Base-by-base conservation (phyloP, 2,888 invertebrate species). In the Plebejus argus region DNA sequence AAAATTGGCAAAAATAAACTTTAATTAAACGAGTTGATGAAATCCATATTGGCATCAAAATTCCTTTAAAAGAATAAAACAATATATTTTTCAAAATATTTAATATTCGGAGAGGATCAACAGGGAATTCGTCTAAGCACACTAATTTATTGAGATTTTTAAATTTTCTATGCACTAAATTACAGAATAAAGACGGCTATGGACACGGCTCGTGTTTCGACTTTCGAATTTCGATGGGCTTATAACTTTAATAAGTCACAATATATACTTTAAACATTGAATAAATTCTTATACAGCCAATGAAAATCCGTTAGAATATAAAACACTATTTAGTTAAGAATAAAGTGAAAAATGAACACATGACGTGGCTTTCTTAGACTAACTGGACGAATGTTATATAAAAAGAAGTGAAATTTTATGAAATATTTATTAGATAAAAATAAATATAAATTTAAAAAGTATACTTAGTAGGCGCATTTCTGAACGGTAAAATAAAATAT, bases 261-360 rank as follows among this genome's bases (percentile, higher is more conserved):
- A 28, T 28, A 28, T 28, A 28, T 28, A 28, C 28, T 53, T 53
- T 3, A 56, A 56, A 56, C n/a, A 56, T 56, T 56, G n/a, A n/a
- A 56, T 56, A 28, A 28, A 28, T 28, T 56, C 18, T n/a, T 23
- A 61, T 39, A n/a, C 5, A 71, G 39, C 7, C 45, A 45, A 71
- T 45, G 72, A 23, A 45, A 72, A 20, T 23, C 45, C 23, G 45
- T 74, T 28, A 23, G 74, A 71, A 20, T 71, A 39, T 71, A 74
- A 74, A 74, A 49, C 45, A 53, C 74, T 74, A 53, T 74, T 20
- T 28, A 23, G 45, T 49, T 72, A 45, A 72, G 74, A 74, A 74
- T 74, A 74, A 53, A 74, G 28, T 74, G 74, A 53, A 49, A 61
- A 49, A 74, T 74, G 74, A 74, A 74, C 74, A 74, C 74, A 74